A percentile compares a stretch with the other conserved stretches of the same genome.
These are phyloP conservation scores for Puma concolor DNA, from an alignment of 2,113 vertebrate genomes.

Conservation along the genomic window DNA sequence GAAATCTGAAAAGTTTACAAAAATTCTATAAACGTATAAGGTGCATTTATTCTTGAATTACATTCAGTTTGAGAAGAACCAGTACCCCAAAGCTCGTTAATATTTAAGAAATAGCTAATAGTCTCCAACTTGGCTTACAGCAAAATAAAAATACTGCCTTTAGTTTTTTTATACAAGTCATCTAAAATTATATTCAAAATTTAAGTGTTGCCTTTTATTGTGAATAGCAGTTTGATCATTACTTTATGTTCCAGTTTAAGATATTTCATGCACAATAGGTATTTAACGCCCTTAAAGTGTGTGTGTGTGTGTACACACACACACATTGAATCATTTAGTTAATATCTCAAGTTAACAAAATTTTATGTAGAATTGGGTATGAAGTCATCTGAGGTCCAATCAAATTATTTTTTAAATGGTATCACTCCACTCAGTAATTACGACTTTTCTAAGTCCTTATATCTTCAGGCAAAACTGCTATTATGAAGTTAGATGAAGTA, in stretches of 20 bases:
- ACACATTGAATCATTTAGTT: neutral
- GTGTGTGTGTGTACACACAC: no score
- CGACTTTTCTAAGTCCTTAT: neutral
- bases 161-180: constrained; percentile 71
- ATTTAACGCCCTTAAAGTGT: constrained; percentile 6
- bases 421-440: neutral
- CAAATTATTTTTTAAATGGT: constrained; percentile 37
- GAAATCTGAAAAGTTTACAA: constrained; percentile 77
- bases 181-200: constrained; percentile 56
- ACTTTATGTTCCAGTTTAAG: neutral
- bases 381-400: neutral
- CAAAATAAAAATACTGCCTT: constrained; percentile 80
- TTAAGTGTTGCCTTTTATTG: constrained; percentile 1
- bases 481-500: constrained; percentile 38
- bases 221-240: neutral
- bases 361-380: neutral
- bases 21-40: constrained; percentile 69
- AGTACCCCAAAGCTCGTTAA: constrained; percentile 68
- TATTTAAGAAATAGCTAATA: constrained; percentile 73
- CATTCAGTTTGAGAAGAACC: constrained; percentile 69
- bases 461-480: neutral
- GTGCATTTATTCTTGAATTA: constrained; percentile 78
- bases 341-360: constrained; percentile 50
- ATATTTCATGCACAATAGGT: neutral
- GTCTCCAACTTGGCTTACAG: constrained; percentile 68